A percentile compares a stretch with the other conserved stretches of the same genome.
phyloP scores from a whole-genome alignment of 2,888 invertebrate species.

The Arge pagana region DNA sequence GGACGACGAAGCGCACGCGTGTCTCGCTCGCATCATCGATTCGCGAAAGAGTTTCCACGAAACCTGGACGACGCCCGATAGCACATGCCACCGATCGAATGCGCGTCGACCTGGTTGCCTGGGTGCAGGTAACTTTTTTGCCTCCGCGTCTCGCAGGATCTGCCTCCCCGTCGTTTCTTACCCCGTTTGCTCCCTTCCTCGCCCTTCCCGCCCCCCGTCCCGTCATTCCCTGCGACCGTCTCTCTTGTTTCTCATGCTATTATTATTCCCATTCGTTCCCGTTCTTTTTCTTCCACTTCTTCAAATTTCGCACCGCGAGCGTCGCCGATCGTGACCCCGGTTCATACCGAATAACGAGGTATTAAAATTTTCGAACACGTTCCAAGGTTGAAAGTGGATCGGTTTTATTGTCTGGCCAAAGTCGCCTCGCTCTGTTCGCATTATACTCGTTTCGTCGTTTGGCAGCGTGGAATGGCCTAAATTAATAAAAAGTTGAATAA shows the following conservation, averaged over 20 bases:
- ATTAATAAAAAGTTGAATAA: constrained; percentile 58
- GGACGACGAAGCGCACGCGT: too few relatives aligned
- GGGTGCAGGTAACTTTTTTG: too few relatives aligned
- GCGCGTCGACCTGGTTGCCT: too few relatives aligned
- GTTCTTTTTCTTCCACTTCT: not conserved
- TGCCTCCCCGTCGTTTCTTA: constrained; percentile 17
- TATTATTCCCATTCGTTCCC: not conserved
- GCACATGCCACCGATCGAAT: too few relatives aligned
- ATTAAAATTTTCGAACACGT: constrained; percentile 19
- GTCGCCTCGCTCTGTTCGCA: constrained; percentile 7
- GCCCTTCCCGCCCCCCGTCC: constrained; percentile 5
- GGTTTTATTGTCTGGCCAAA: constrained; percentile 18
- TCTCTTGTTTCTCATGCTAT: not conserved
- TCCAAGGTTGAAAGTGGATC: constrained; percentile 17
- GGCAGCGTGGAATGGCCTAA: constrained; percentile 45
- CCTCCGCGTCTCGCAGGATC: too few relatives aligned
- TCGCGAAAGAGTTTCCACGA: too few relatives aligned
- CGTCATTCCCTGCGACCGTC: constrained; percentile 11
- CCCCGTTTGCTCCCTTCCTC: constrained; percentile 18
- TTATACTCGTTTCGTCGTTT: constrained; percentile 19
- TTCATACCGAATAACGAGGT: constrained; percentile 19
- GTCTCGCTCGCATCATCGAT: too few relatives aligned
- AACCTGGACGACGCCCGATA: too few relatives aligned
- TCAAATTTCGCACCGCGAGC: not conserved
- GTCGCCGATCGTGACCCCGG: not conserved